These are phyloP conservation scores for Atherinosoma microstoma DNA, from an alignment of 2,797 vertebrate species.

Conservation along the genomic window DNA sequence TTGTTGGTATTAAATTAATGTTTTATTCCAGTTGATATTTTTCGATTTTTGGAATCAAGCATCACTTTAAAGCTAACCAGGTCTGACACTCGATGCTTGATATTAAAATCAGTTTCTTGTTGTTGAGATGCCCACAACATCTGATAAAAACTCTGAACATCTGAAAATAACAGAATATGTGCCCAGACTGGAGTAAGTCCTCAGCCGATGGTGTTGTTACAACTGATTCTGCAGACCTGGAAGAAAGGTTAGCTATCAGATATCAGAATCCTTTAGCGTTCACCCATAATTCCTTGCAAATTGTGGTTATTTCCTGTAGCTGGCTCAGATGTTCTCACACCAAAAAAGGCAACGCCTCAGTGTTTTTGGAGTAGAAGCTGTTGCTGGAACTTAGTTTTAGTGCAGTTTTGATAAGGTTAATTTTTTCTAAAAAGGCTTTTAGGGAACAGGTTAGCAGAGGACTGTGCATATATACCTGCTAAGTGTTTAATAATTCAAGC, in stretches of 20 bases:
- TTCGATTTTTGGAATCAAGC: not conserved
- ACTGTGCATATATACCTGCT: too few relatives aligned
- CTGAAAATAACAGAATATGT: not conserved
- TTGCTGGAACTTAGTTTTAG: not conserved
- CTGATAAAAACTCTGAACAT: not conserved
- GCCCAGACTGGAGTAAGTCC: not conserved
- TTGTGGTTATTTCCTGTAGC: slow-evolving; percentile 10
- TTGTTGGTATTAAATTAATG: not conserved
- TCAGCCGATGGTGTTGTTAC: not conserved
- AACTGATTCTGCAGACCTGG: not conserved
- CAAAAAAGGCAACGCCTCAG: not conserved
- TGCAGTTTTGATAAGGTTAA: not conserved
- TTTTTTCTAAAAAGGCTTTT: not conserved
- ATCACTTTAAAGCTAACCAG: not conserved
- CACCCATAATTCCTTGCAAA: slow-evolving; percentile 21
- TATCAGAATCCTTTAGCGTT: not conserved
- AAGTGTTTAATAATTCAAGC: not conserved
- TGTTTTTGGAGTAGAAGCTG: not conserved
- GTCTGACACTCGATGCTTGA: too few relatives aligned
- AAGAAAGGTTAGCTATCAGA: not conserved
- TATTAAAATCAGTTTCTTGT: too few relatives aligned
- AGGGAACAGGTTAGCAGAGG: not conserved
- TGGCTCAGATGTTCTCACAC: not conserved
- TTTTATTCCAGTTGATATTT: not conserved
- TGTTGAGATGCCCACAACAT: not conserved